A percentile compares a stretch with the other conserved stretches of the same genome.
Conservation (phyloP, 1,140 invertebrate species). For the Nasonia longicornis region DNA sequence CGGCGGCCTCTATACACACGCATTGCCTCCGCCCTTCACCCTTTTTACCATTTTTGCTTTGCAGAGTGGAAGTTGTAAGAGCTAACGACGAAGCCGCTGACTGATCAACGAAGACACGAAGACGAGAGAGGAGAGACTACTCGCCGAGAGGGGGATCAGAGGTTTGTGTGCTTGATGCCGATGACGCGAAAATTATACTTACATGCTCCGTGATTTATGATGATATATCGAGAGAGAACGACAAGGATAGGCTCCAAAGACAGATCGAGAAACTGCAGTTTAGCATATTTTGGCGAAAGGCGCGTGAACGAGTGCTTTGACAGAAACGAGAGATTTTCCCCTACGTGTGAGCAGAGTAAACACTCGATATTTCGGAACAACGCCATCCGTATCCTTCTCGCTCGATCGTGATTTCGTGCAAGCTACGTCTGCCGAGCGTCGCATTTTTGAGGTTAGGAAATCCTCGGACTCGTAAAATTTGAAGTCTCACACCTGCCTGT, state of each 20-base stretch:
- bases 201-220: background rate
- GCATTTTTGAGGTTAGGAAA: slow-evolving; percentile 10
- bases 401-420: background rate
- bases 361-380: background rate
- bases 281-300: background rate
- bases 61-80: background rate
- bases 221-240: background rate
- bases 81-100: background rate
- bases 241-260: too few relatives aligned
- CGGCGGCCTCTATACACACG: background rate
- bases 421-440: background rate
- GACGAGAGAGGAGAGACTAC: background rate
- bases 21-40: slow-evolving; percentile 3
- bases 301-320: background rate
- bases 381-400: background rate
- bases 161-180: background rate
- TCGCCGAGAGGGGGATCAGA: background rate
- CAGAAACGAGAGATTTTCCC: background rate
- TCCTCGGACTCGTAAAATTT: background rate
- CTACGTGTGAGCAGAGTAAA: background rate
- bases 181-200: background rate
- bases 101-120: too few relatives aligned
- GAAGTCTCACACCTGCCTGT: background rate
- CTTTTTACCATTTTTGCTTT: background rate
- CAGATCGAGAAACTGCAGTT: background rate